Conservation (phyloP, 2,113 vertebrate genomes). For the Rhinolophus sinicus region DNA sequence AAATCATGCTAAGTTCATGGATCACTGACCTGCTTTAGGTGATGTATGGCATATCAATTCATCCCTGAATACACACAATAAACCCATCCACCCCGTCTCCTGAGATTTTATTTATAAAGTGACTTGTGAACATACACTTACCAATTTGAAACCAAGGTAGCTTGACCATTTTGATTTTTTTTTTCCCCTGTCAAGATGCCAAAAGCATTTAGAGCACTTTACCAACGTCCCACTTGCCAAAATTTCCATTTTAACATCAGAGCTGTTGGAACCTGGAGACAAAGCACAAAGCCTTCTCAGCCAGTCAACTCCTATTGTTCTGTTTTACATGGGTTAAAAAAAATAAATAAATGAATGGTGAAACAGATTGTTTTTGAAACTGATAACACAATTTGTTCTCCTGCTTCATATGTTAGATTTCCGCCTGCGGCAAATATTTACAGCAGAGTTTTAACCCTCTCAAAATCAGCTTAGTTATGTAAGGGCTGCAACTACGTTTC, state of each 20-base stretch:
- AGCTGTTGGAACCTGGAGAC: slow-evolving; percentile 68
- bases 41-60: neutral
- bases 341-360: slow-evolving; percentile 76
- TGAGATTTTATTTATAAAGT: slow-evolving; percentile 54
- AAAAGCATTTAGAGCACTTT: slow-evolving; percentile 75
- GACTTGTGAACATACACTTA: neutral
- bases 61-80: neutral
- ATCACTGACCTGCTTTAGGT: slow-evolving; percentile 54
- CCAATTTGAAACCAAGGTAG: slow-evolving; percentile 53
- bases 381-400: slow-evolving; percentile 73
- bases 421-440: slow-evolving; percentile 70
- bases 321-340: slow-evolving; percentile 59
- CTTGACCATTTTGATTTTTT: slow-evolving; percentile 67
- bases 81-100: neutral
- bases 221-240: slow-evolving; percentile 70
- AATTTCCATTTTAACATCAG: slow-evolving; percentile 75
- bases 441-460: slow-evolving; percentile 76
- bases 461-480: slow-evolving; percentile 62
- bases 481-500: neutral
- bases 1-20: slow-evolving; percentile 55
- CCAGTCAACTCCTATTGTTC: slow-evolving; percentile 62
- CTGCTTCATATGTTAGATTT: slow-evolving; percentile 80
- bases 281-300: slow-evolving; percentile 69
- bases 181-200: slow-evolving; percentile 73
- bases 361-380: slow-evolving; percentile 81